Percentiles rank a stretch among this genome's conserved stretches.
These are phyloP conservation scores for Caenorhabditis inopinata DNA, from an alignment of 1,140 invertebrate genomes.

Conservation along the genomic window DNA sequence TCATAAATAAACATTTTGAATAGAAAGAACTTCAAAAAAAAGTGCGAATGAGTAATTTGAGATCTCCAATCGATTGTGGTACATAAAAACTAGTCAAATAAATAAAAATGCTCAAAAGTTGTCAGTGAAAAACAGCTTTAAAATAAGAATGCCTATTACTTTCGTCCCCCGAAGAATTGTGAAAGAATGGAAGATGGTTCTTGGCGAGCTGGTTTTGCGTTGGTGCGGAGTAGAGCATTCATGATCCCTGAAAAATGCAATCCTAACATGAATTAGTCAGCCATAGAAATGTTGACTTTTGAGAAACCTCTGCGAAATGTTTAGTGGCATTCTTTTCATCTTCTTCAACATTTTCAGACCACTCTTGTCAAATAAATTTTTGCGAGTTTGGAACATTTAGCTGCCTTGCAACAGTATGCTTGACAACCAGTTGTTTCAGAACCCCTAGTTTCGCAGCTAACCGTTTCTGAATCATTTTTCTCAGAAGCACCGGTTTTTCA, in stretches of 20 bases:
- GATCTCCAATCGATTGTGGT: slow-evolving; percentile 19
- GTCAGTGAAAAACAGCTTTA: background rate
- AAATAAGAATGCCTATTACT: background rate
- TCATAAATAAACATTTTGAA: background rate
- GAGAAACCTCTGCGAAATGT: too few species aligned
- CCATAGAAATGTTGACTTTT: too few species aligned
- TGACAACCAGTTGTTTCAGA: too few species aligned
- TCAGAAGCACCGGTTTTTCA: too few species aligned
- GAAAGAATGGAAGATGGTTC: slow-evolving; percentile 3
- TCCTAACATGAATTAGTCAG: too few species aligned
- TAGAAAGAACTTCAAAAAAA: background rate
- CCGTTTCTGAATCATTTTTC: too few species aligned
- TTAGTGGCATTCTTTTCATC: too few species aligned
- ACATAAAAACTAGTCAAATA: background rate
- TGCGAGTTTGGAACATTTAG: too few species aligned
- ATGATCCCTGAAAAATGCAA: slow-evolving; percentile 11
- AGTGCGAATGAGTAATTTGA: background rate
- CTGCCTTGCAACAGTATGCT: too few species aligned
- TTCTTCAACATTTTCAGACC: too few species aligned
- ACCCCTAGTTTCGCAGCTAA: too few species aligned
- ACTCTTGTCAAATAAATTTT: too few species aligned
- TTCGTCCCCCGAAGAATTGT: slow-evolving; percentile 1
- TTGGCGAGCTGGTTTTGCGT: slow-evolving; percentile 8
- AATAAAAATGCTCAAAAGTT: background rate
- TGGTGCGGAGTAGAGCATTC: slow-evolving; percentile 14